Base-by-base conservation (phyloP, 1,140 invertebrate species). In the Cataglyphis hispanica region DNA sequence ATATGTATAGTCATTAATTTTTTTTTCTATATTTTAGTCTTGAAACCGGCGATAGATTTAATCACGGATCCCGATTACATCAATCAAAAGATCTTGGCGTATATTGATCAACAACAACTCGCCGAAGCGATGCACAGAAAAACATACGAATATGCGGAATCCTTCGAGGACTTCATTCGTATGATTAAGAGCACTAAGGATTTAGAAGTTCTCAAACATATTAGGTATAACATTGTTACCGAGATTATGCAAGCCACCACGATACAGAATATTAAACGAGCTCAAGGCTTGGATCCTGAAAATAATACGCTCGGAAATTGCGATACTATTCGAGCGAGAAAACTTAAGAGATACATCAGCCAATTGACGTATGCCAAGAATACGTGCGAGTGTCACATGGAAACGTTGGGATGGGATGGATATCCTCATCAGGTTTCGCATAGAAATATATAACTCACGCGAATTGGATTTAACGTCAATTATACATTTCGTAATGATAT, bases 201-300 rank as follows among this genome's bases (percentile, higher is more conserved):
- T 94, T 93, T 98, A 66, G 98, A 98, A 91, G 97, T 98, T 78
- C 95, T 99, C 19, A 98, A 98, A 92, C 96, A 97, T 91, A 97
- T 98, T 88, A 97, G 97, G 81, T 98, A 97, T 87, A 98, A 98
- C 91, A 98, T 99, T 86, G 97, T 98, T 0, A 98, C 97, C 34
- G 98, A 98, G 95, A 97, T 99, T 86, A 98, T 99, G 97, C 98
- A 99, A 95, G 98, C 98, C 0, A 98, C 98, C 53, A 98, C 98
- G 2, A 96, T 98, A 78, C 98, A 98, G 94, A 98, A 98, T 93
- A 95, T 98, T 66, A 98, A 98, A 95, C 96, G 97, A 90, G 96
- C 97, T 11, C 97, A 98, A 95, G 97, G 97, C 50, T 95, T 98
- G 22, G 97, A 98, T 95, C 94, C 96, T 81, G 97, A 97, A 78